Evolutionary conservation across 2,888 invertebrate genomes (phyloP), one percentile per base, ranked within the genome.

Genomic region (Parnassius smintheus): DNA sequence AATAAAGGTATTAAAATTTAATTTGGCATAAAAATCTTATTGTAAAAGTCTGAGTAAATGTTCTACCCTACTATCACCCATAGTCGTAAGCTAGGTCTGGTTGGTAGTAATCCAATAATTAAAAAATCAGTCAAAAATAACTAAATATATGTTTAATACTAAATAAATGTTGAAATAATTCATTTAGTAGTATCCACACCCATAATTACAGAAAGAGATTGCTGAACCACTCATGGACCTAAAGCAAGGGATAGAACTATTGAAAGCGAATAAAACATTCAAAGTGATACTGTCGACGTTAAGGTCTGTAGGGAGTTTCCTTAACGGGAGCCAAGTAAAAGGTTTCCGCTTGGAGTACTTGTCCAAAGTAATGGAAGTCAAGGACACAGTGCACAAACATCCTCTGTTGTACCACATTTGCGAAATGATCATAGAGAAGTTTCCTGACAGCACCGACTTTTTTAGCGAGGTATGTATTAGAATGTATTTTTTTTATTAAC

Each of bases 321-420:
- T 99, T 65, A 99, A 99, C 83, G 98, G 98, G 61, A 95, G 95
- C 75, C 94, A 95, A 76, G 97, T 97, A 48, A 98, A 97, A 90
- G 99, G 99, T 41, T 99, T 99, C 91, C 97, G 98, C 82, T 94
- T 99, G 72, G 99, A 99, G 78, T 99, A 99, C 88, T 93, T 99
- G 76, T 94, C 98, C 55, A 99, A 99, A 93, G 97, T 98, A 76
- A 98, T 98, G 78, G 98, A 99, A 93, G 98, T 99, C 52, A 98
- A 99, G 91, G 99, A 99, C 87, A 99, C 99, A 0, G 98, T 99
- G 50, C 98, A 99, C 86, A 99, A 99, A 86, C 99, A 99, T 89
- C 98, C 99, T 8, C 92, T 99, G 66, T 93, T 99, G 66, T 98
- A 99, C 87, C 99, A 99, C 86, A 93, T 99, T 70, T 99, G 99